phyloP scores from a whole-genome alignment of 92 coral and sea anemone species.

The Epizoanthus scotinus region DNA sequence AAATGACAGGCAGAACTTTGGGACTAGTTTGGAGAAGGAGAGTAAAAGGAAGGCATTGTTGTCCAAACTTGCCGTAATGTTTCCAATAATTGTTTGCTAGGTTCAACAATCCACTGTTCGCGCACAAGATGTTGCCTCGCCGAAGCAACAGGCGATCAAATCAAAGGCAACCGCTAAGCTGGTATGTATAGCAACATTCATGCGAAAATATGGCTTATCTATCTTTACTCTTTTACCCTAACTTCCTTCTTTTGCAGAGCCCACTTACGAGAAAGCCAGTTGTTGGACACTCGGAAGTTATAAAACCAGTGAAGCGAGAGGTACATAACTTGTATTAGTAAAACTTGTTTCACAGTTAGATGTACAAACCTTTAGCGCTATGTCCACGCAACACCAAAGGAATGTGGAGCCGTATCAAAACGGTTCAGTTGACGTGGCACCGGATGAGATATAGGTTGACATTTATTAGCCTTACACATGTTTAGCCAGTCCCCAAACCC shows the following conservation, averaged over 20 bases:
- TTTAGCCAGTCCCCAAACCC: too few relatives aligned
- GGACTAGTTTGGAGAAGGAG: too few relatives aligned
- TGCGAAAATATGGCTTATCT: background rate
- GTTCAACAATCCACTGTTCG: constrained; percentile 2
- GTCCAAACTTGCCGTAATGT: too few relatives aligned
- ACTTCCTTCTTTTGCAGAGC: constrained; percentile 5
- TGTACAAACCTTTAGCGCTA: too few relatives aligned
- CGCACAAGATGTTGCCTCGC: background rate
- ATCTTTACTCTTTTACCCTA: background rate
- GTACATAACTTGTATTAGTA: background rate
- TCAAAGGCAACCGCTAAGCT: constrained; percentile 49
- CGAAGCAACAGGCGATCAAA: background rate
- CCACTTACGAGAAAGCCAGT: constrained; percentile 1
- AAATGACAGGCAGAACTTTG: too few relatives aligned
- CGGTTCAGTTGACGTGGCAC: too few relatives aligned
- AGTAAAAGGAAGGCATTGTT: too few relatives aligned
- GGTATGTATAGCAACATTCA: constrained; percentile 21
- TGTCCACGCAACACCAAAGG: too few relatives aligned
- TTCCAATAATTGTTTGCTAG: background rate
- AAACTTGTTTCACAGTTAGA: too few relatives aligned
- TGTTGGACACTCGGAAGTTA: background rate
- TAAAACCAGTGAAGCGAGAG: constrained; percentile 11
- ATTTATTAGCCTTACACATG: too few relatives aligned
- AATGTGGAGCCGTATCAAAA: too few relatives aligned
- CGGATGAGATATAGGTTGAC: too few relatives aligned